Conservation (phyloP, 2,888 invertebrate species). For the Caenorhabditis sp. region DNA sequence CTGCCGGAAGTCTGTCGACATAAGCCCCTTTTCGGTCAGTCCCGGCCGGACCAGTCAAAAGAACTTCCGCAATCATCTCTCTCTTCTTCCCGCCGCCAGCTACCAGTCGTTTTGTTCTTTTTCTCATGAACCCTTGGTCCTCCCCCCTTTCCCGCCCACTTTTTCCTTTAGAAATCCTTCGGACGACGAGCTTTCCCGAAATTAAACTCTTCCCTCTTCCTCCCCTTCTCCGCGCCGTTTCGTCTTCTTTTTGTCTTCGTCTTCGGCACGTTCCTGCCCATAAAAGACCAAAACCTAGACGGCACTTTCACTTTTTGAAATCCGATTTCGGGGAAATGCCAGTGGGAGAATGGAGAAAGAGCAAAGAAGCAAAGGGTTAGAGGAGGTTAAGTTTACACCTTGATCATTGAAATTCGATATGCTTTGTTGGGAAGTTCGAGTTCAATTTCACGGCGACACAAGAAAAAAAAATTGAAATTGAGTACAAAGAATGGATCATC, state of each 20-base stretch:
- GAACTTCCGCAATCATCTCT: slow-evolving; percentile 49
- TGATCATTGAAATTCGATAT: slow-evolving; percentile 30
- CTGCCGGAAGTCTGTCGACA: slow-evolving; percentile 39
- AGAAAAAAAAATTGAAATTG: no score
- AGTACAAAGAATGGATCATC: no score
- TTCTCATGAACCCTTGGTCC: slow-evolving; percentile 36
- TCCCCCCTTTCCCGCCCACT: slow-evolving; percentile 4
- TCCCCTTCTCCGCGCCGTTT: slow-evolving; percentile 1
- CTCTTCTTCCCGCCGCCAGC: background rate
- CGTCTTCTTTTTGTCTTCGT: slow-evolving; percentile 26
- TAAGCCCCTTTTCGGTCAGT: slow-evolving; percentile 21
- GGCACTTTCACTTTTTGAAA: slow-evolving; percentile 40
- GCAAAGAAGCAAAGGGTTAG: slow-evolving; percentile 10
- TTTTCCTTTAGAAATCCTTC: slow-evolving; percentile 32
- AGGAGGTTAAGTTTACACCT: slow-evolving; percentile 39
- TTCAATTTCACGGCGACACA: no score
- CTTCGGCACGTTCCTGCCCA: background rate
- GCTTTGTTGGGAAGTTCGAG: slow-evolving; percentile 1
- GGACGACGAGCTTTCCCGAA: slow-evolving; percentile 20
- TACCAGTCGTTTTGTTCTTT: slow-evolving; percentile 17
- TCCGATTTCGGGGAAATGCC: slow-evolving; percentile 35
- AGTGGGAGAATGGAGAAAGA: no score
- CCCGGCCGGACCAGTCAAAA: slow-evolving; percentile 23
- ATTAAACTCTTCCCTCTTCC: slow-evolving; percentile 36
- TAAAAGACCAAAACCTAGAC: slow-evolving; percentile 19